Conservation (phyloP, 1,140 invertebrate genomes). For the Palaemon carinicauda region DNA sequence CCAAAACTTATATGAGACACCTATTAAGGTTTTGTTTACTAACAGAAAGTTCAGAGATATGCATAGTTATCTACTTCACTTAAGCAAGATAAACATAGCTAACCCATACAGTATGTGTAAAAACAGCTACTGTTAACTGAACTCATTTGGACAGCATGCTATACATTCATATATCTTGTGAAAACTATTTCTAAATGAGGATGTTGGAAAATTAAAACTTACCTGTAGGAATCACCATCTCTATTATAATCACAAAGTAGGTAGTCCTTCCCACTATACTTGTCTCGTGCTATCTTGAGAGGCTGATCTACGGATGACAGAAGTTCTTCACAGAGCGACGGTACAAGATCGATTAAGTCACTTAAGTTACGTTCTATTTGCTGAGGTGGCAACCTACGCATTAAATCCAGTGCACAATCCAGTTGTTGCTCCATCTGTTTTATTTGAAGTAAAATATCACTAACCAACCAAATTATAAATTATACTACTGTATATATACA, state of each 20-base stretch:
- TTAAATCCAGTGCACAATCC: slow-evolving; percentile 98
- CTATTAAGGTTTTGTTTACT: no score
- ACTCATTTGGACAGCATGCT: neutral
- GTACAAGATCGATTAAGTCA: slow-evolving; percentile 96
- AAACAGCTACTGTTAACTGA: neutral
- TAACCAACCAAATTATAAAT: neutral
- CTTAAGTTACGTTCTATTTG: slow-evolving; percentile 98
- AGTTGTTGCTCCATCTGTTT: slow-evolving; percentile 93
- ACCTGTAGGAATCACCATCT: slow-evolving; percentile 98
- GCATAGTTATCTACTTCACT: no score
- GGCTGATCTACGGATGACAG: slow-evolving; percentile 98
- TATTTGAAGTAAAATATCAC: neutral
- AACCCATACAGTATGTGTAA: no score
- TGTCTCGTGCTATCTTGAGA: slow-evolving; percentile 96
- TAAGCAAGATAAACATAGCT: no score
- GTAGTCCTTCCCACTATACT: slow-evolving; percentile 94
- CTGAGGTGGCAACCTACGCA: slow-evolving; percentile 97
- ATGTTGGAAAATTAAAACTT: slow-evolving; percentile 25
- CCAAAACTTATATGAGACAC: no score
- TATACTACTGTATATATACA: no score
- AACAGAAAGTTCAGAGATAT: no score
- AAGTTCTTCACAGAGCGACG: slow-evolving; percentile 94
- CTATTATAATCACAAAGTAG: slow-evolving; percentile 98
- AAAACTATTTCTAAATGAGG: neutral
- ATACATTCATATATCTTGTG: no score